phyloP scores from a whole-genome alignment of 2,888 invertebrate genomes.

The Thera britannica region DNA sequence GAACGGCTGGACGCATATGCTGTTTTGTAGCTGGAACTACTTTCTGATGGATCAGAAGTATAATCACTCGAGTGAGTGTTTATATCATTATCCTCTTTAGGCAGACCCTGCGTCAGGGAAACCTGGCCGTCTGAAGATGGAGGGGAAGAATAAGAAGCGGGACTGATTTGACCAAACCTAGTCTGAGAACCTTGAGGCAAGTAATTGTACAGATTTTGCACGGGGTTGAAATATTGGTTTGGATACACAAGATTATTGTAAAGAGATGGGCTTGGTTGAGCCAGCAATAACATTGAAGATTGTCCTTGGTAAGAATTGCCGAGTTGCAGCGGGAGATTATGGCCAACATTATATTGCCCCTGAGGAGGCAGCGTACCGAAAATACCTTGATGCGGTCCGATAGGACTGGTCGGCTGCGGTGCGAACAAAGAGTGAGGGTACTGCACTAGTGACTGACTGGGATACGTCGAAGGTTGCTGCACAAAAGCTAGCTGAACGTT shows the following conservation, averaged over 20 bases:
- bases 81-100: conserved; percentile 73
- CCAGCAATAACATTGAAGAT: conserved; percentile 69
- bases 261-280: conserved; percentile 67
- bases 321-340: conserved; percentile 59
- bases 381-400: conserved; percentile 54
- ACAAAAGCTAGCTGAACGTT: conserved; percentile 70
- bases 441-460: conserved; percentile 55
- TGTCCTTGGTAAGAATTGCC: conserved; percentile 65
- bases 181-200: conserved; percentile 69
- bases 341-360: conserved; percentile 61
- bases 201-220: conserved; percentile 71
- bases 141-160: conserved; percentile 55
- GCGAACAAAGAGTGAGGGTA: conserved; percentile 64
- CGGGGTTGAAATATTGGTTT: conserved; percentile 53
- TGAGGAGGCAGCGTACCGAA: conserved; percentile 50
- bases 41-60: conserved; percentile 58
- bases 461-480: conserved; percentile 62
- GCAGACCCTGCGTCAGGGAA: conserved; percentile 55
- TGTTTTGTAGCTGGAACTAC: conserved; percentile 65
- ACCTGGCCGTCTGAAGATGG: conserved; percentile 59
- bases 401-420: conserved; percentile 52
- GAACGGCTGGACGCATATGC: conserved; percentile 62
- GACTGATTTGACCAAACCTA: conserved; percentile 54
- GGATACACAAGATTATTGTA: conserved; percentile 66
- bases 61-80: conserved; percentile 63